Base-by-base conservation (phyloP, 35 echinoderm and acorn worm genomes). In the Ptychodera flava region DNA sequence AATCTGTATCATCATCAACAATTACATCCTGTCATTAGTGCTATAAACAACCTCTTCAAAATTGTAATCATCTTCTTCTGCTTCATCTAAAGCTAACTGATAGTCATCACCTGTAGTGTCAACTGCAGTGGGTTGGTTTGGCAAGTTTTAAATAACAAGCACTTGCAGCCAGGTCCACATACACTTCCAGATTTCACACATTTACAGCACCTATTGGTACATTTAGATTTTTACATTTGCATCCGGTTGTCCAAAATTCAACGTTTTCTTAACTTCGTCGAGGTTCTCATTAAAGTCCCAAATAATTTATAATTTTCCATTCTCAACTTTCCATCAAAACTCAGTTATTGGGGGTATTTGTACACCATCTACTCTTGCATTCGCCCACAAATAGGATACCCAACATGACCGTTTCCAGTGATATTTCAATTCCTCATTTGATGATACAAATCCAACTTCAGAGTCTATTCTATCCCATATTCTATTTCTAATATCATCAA, bases 241-340 rank as follows among this genome's bases (percentile, higher is more conserved):
- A 89, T 29, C 88, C 29, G 28, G 83, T 52, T 36, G 77, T 89
- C n/a, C 83, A 76, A 64, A 32, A 89, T 0, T 52, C 35, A 15
- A 89, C 45, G 10, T 77, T 76, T 81, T 33, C 27, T 28, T 78
- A 38, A 90, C 22, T 1, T 90, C 33, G 78, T 36, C 30, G 0
- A 22, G 29, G 85, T 90, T 90, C 79, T 90, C 82, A 15, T 84
- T 30, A 75, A 36, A n/a, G n/a, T 90, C 82, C 88, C 88, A 85
- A 29, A 85, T 85, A 1, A 90, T 80, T 38, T 29, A 34, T 33
- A 90, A 12, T 37, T 37, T 83, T 76, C 81, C 82, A 29, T 85
- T 82, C 32, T n/a, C n/a, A n/a, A n/a, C n/a, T n/a, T n/a, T n/a
- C n/a, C n/a, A n/a, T n/a, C n/a, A n/a, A n/a, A n/a, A 77, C 0